A percentile compares a stretch with the other conserved stretches of the same genome.
Evolutionary conservation across 2,113 vertebrate species (phyloP).

Genomic region (Labeo catla): DNA sequence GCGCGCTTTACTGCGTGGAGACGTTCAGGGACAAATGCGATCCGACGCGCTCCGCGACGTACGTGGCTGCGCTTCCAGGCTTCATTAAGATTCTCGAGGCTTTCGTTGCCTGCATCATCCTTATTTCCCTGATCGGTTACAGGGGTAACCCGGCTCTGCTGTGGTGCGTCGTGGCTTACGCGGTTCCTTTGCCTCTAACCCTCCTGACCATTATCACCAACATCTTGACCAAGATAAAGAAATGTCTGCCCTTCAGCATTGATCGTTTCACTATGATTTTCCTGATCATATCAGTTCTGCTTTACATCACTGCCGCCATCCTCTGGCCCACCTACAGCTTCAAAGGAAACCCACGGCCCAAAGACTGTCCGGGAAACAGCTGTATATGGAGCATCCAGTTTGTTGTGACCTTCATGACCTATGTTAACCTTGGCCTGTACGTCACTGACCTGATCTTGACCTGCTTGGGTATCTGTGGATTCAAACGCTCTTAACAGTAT

Average conservation of each 20-base stretch:
- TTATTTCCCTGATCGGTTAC: constrained; percentile 63
- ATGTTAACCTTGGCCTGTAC: constrained; percentile 82
- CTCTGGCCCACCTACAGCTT: constrained; percentile 81
- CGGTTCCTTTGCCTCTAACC: constrained; percentile 81
- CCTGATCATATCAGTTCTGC: constrained; percentile 74
- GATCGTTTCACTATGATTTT: constrained; percentile 76
- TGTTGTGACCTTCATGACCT: constrained; percentile 79
- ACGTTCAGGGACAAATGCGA: constrained; percentile 76
- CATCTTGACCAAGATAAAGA: constrained; percentile 71
- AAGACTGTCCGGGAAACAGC: constrained; percentile 7
- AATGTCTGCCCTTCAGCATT: constrained; percentile 71
- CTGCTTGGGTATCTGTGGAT: constrained; percentile 67
- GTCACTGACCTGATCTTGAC: constrained; percentile 80
- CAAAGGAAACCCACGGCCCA: neutral
- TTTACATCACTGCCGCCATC: constrained; percentile 77
- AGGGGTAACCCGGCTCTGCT: constrained; percentile 56
- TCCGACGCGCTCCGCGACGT: constrained; percentile 72
- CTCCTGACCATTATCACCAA: constrained; percentile 79
- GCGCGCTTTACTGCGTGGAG: constrained; percentile 73
- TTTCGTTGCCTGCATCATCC: constrained; percentile 83
- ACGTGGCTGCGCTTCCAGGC: constrained; percentile 80
- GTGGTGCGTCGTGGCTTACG: constrained; percentile 78
- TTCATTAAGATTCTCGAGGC: constrained; percentile 84
- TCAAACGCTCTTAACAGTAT: constrained; percentile 49
- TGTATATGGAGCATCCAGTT: constrained; percentile 75